Conservation (phyloP, 2,797 vertebrate genomes). For the Sebastes flavidus region DNA sequence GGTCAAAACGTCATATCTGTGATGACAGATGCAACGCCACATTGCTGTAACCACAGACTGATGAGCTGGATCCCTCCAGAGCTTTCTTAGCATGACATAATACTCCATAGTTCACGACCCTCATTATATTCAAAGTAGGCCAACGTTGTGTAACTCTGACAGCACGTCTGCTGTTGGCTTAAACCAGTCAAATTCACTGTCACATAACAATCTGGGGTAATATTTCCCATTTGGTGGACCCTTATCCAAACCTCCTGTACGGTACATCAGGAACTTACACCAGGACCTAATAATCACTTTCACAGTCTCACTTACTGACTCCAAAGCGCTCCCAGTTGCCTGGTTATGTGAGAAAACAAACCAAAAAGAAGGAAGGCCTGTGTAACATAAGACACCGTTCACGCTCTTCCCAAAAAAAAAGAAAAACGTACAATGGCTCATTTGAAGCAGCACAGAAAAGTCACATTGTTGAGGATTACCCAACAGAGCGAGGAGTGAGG, state of each 20-base stretch:
- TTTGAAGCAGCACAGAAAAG: conserved; percentile 45
- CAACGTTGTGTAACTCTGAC: conserved; percentile 37
- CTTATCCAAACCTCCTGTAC: background rate
- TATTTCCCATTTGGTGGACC: conserved; percentile 13
- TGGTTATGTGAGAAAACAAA: conserved; percentile 49
- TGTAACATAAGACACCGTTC: conserved; percentile 45
- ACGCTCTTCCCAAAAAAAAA: background rate
- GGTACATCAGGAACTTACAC: background rate
- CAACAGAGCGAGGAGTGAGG: conserved; percentile 22
- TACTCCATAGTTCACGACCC: background rate
- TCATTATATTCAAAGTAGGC: conserved; percentile 31
- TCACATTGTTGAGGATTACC: conserved; percentile 43
- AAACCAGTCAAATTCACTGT: background rate
- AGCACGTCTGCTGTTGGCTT: conserved; percentile 32
- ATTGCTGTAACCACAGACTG: background rate
- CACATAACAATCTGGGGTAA: conserved; percentile 26
- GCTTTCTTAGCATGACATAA: conserved; percentile 34
- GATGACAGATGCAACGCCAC: background rate
- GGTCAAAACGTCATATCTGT: background rate
- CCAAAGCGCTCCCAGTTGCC: background rate
- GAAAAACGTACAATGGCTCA: conserved; percentile 28
- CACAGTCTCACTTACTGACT: background rate
- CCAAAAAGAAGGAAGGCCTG: background rate
- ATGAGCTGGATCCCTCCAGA: conserved; percentile 6
- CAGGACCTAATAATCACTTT: conserved; percentile 16